Base-by-base conservation (phyloP, 2,888 invertebrate genomes). In the Pristionchus entomophagus region DNA sequence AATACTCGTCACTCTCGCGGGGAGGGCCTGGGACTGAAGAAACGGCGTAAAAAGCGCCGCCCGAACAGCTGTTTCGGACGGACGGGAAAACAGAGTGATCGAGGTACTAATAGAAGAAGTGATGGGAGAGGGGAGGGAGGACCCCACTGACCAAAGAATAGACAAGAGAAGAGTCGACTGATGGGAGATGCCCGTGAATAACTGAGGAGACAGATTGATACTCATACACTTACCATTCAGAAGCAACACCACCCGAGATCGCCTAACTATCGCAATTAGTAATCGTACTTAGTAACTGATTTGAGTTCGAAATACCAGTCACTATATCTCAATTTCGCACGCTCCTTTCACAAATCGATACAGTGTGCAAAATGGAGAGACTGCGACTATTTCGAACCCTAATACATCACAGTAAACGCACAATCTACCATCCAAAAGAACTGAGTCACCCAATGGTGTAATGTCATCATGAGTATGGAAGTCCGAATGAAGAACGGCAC, bases 21-120 rank as follows among this genome's bases (percentile, higher is more conserved):
- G 32, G 35, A 35, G 5, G 14, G 45, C 6, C 45, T 14, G 22
- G 19, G 65, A 65, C 65, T 65, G 65, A 65, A 65, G 65, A 65
- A 65, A 65, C 14, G 32, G 35, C 19, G 65, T 26, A 65, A 65
- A 65, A 65, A 65, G n/a, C 65, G 22, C 6, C 3, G 65, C 17
- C 17, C 65, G 65, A 65, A 65, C 65, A 65, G 65, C 65, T 65
- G 65, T 65, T 65, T 65, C 22, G 19, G 35, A 19, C 35, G 35
- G 65, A 35, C 29, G 2, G 35, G 65, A 65, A 19, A 59, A 35
- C 32, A 65, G 19, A 29, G 4, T 35, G 65, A 65, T 65, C 17
- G 65, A 65, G 65, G 19, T 65, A 65, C 65, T 65, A 65, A 65
- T 65, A 65, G 35, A 65, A 65, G 65, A 65, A 59, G 59, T 59